Base-by-base conservation (phyloP, 2,797 vertebrate genomes). In the Poeciliopsis infans region DNA sequence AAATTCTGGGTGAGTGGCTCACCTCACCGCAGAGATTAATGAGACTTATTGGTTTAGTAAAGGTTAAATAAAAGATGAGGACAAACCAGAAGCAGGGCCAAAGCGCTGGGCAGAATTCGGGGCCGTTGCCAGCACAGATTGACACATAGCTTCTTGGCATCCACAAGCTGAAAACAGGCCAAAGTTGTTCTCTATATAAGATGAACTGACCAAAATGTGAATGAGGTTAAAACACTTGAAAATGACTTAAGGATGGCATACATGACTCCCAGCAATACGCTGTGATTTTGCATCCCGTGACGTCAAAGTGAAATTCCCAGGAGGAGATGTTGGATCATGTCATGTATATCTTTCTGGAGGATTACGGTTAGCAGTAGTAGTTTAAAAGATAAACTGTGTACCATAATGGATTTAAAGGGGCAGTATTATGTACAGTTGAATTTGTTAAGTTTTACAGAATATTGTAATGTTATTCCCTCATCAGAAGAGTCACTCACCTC, bases 81-180 rank as follows among this genome's bases (percentile, higher is more conserved):
- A 82, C 73, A 80, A 88, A 74, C 33, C 31, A 25, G 61, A 53
- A 73, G n/a, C 0, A 4, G 41, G 33, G 75, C 75, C 79, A 88
- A 74, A 75, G 74, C 49, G 51, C 41, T 70, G 68, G 41, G 41
- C 71, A 59, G 69, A 80, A 78, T 68, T 74, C 47, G 55, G 74
- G 74, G 46, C 25, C 78, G 39, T 82, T 89, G 88, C 89, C 88
- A 84, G 72, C 28, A 53, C 78, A 74, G 3, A 75, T 43, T 70
- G 73, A 80, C 81, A 80, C 79, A 75, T 74, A 70, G 70, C 76
- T 79, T 85, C 69, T 87, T 91, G 89, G 89, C 84, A 55, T 76
- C 78, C 46, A 59, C 36, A 8, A 46, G 41, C 71, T 87, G 78
- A 83, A 82, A 84, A 83, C 74, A 81, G 74, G 85, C 87, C 87